Percentiles rank a stretch among this genome's conserved stretches.
These are phyloP conservation scores for Epsilonema sp. DNA, from an alignment of 2,888 invertebrate genomes.

Conservation along the genomic window DNA sequence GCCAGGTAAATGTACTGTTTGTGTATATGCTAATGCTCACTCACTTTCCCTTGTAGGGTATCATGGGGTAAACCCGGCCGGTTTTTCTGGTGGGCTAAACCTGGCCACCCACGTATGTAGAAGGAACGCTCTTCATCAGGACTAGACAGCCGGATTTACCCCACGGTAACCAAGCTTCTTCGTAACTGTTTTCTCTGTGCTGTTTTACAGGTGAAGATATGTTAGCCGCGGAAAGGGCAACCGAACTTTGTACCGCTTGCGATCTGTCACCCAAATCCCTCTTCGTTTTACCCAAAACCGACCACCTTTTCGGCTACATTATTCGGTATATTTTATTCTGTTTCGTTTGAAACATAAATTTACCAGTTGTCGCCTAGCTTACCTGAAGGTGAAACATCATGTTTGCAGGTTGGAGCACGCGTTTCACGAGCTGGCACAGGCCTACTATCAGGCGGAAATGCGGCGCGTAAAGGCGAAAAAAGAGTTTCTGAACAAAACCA, in stretches of 20 bases:
- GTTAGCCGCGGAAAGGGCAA: slow-evolving; percentile 68
- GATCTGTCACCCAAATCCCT: slow-evolving; percentile 74
- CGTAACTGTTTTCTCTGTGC: too few relatives aligned
- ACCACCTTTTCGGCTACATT: slow-evolving; percentile 50
- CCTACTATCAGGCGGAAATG: slow-evolving; percentile 71
- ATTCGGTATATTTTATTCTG: too few relatives aligned
- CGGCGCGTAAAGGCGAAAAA: slow-evolving; percentile 65
- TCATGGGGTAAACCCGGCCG: too few relatives aligned
- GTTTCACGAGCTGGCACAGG: slow-evolving; percentile 74
- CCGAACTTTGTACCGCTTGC: slow-evolving; percentile 69
- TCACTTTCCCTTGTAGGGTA: too few relatives aligned
- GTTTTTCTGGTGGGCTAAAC: too few relatives aligned
- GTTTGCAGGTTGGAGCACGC: slow-evolving; percentile 58
- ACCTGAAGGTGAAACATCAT: too few relatives aligned
- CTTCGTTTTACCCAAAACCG: slow-evolving; percentile 64
- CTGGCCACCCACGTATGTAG: too few relatives aligned
- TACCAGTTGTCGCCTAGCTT: too few relatives aligned
- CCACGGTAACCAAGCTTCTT: too few relatives aligned
- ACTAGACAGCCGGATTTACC: too few relatives aligned
- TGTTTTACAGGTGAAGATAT: slow-evolving; percentile 38
- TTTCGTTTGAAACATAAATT: too few relatives aligned
- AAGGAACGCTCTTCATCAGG: too few relatives aligned
- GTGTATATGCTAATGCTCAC: not conserved
- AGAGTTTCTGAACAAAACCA: slow-evolving; percentile 35
- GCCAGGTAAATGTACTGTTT: slow-evolving; percentile 19